Evolutionary conservation across 1,140 invertebrate species (phyloP).

Genomic region (Macrobrachium nipponense): DNA sequence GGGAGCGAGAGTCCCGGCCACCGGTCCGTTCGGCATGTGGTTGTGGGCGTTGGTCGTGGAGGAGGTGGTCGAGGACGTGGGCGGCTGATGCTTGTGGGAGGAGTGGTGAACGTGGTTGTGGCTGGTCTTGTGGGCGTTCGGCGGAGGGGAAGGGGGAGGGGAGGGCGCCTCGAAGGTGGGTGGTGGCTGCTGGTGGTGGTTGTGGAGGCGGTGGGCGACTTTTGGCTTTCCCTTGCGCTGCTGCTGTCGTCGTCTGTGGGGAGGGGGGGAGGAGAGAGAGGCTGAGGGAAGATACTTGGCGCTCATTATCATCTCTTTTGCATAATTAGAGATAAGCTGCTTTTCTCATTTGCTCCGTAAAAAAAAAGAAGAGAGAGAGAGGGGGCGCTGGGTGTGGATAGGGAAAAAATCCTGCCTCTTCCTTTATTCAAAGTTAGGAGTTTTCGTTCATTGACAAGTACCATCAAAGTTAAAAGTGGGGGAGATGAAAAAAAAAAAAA

Average conservation of each 20-base stretch:
- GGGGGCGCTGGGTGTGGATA: too few species aligned
- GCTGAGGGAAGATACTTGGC: not conserved
- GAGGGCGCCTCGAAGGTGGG: constrained; percentile 33
- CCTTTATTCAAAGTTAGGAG: too few species aligned
- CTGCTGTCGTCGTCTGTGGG: constrained; percentile 31
- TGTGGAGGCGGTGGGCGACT: not conserved
- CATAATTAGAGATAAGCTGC: too few species aligned
- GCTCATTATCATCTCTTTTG: too few species aligned
- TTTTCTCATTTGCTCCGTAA: too few species aligned
- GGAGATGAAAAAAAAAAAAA: too few species aligned
- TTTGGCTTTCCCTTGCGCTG: not conserved
- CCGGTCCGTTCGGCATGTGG: too few species aligned
- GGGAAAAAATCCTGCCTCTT: too few species aligned
- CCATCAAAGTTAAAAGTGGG: too few species aligned
- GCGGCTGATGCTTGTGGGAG: not conserved
- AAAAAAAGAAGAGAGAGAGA: too few species aligned
- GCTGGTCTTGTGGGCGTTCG: not conserved
- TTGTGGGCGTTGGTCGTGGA: constrained; percentile 11
- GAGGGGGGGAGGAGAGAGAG: constrained; percentile 1
- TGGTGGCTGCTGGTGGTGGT: not conserved
- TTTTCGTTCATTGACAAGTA: too few species aligned
- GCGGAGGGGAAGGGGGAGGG: constrained; percentile 22
- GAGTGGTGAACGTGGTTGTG: not conserved
- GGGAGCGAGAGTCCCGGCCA: constrained; percentile 38
- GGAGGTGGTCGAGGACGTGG: not conserved